These are phyloP conservation scores for Myripristis murdjan DNA, from an alignment of 2,797 vertebrate species.

Conservation along the genomic window DNA sequence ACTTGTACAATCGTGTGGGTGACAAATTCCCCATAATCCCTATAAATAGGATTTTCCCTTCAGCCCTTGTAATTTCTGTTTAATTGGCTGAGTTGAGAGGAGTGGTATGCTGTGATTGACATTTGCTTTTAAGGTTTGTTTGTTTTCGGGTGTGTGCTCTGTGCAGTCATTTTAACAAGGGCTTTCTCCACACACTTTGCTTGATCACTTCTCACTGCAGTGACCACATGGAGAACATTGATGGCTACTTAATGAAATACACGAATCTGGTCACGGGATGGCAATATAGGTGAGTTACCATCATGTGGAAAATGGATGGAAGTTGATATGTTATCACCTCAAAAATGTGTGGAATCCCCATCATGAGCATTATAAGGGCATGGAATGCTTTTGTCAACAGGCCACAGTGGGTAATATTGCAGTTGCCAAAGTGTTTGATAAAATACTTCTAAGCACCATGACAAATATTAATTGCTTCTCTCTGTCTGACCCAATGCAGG, in stretches of 20 bases:
- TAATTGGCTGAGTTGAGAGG: no score
- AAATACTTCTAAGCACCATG: no score
- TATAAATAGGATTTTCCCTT: no score
- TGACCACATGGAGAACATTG: slow-evolving; percentile 99
- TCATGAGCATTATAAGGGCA: not conserved
- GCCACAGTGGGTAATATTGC: not conserved
- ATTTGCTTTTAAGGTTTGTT: not conserved
- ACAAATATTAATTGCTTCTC: no score
- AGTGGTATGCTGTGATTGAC: not conserved
- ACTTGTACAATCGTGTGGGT: no score
- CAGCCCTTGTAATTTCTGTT: no score
- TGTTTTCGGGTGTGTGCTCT: slow-evolving; percentile 20
- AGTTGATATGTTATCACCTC: not conserved
- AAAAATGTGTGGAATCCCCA: not conserved
- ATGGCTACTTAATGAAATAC: slow-evolving; percentile 98
- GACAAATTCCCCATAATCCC: no score
- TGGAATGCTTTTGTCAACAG: not conserved
- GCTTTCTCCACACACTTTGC: not conserved
- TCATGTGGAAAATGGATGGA: not conserved
- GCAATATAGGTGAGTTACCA: slow-evolving; percentile 93
- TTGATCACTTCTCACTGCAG: slow-evolving; percentile 71
- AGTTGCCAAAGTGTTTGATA: no score
- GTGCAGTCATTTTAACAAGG: slow-evolving; percentile 1
- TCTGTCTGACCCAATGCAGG: slow-evolving; percentile 72
- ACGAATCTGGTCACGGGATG: slow-evolving; percentile 99